phyloP scores from a whole-genome alignment of 1,140 invertebrate genomes.

The Drosophila persimilis region DNA sequence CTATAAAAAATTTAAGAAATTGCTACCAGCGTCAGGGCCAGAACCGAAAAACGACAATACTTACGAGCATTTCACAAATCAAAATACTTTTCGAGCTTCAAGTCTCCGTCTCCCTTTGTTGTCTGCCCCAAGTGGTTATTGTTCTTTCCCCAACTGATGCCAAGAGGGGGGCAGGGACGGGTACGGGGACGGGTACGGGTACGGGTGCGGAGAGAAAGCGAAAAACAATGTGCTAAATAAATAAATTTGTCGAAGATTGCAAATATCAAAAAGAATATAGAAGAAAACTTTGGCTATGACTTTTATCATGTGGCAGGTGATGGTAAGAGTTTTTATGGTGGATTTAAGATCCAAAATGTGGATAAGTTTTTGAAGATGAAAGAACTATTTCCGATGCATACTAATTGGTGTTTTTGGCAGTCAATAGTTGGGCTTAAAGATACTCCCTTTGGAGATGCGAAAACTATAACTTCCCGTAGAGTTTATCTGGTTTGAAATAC shows the following conservation, averaged over 20 bases:
- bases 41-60: slow-evolving; percentile 69
- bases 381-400: too few species aligned
- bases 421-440: too few species aligned
- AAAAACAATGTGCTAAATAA: slow-evolving; percentile 74
- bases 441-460: too few species aligned
- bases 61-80: slow-evolving; percentile 78
- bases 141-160: slow-evolving; percentile 58
- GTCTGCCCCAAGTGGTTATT: slow-evolving; percentile 52
- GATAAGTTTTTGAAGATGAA: too few species aligned
- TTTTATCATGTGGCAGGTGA: slow-evolving; percentile 39
- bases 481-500: too few species aligned
- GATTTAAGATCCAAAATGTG: not conserved
- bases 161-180: not conserved
- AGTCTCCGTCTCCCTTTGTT: slow-evolving; percentile 35
- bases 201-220: not conserved
- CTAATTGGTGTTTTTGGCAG: too few species aligned
- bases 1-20: slow-evolving; percentile 81
- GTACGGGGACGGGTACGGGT: not conserved
- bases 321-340: not conserved
- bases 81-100: slow-evolving; percentile 63
- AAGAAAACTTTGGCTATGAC: slow-evolving; percentile 20
- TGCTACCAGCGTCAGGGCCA: slow-evolving; percentile 61
- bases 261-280: slow-evolving; percentile 44
- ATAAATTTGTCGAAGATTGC: slow-evolving; percentile 59
- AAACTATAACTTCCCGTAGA: too few species aligned